Evolutionary conservation across 2,113 vertebrate species (phyloP), one percentile per base, ranked within the genome.

Genomic region (Pionites leucogaster): DNA sequence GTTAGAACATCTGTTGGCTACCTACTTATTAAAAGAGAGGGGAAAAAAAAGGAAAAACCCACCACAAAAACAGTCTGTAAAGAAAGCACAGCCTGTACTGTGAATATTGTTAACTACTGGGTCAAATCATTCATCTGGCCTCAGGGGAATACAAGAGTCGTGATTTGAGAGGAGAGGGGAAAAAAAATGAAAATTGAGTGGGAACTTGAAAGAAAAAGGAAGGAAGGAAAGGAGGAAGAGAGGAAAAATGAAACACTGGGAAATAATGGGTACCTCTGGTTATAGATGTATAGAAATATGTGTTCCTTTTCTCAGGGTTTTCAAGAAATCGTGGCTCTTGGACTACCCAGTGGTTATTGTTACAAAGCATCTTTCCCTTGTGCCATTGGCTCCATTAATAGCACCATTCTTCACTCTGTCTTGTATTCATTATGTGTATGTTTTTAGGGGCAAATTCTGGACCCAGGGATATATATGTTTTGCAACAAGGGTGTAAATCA

Each of bases 1-100:
- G 29, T 65, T 62, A 65, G 67, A 93, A 88, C 75, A 95, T 89
- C 92, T 95, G 70, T 60, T 93, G 88, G 75, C 42, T 95, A 63
- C 63, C 81, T 59, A 17, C 57, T 89, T 81, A 41, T 29, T 55
- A 24, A 71, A 35, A 35, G 22, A 24, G 33, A 59, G 57, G 24
- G 57, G 13, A 4, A 10, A 59, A 59, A 59, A 59, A 35, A 35
- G 14, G 13, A n/a, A 59, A 59, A 59, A 15, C 13, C 57, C 33
- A 59, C 33, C 57, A 35, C 57, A 24, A 16, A 59, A 39, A 4
- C 6, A 70, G 41, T 27, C 46, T 79, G 33, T 44, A 50, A 80
- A 29, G 62, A 35, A 68, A 85, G 92, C 74, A 93, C 90, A 85
- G 57, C 39, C 35, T 71, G 82, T 94, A 71, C 78, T 95, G 87